Percentiles rank a stretch among this genome's conserved stretches.
These are phyloP conservation scores for Phymastichus coffea DNA, from an alignment of 1,140 invertebrate genomes.

Conservation along the genomic window DNA sequence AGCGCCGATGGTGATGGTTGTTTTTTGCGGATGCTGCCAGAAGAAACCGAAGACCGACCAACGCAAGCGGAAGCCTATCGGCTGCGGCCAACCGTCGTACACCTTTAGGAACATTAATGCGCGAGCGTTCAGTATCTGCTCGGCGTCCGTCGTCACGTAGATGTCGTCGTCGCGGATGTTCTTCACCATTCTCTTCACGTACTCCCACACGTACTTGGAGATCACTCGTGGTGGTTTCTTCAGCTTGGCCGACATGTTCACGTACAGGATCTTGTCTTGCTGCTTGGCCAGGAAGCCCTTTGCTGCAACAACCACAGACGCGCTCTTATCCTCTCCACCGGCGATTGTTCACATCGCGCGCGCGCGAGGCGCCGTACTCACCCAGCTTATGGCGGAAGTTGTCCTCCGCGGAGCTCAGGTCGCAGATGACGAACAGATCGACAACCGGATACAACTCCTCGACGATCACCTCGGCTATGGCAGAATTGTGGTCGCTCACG, in stretches of 20 bases:
- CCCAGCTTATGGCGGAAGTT: constrained; percentile 48
- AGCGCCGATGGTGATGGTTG: constrained; percentile 55
- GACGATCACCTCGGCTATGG: constrained; percentile 62
- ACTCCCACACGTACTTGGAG: constrained; percentile 54
- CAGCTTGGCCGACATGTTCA: constrained; percentile 47
- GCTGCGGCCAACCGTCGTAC: constrained; percentile 65
- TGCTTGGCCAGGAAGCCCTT: constrained; percentile 46
- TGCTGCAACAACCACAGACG: not conserved
- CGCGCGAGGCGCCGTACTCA: constrained; percentile 27
- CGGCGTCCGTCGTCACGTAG: constrained; percentile 60
- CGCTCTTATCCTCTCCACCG: too few species aligned
- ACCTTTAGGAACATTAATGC: constrained; percentile 67
- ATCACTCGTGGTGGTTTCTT: constrained; percentile 37
- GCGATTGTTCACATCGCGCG: too few species aligned
- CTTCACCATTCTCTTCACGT: constrained; percentile 46
- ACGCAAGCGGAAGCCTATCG: constrained; percentile 63
- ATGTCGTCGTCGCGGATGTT: constrained; percentile 64
- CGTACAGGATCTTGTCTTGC: constrained; percentile 62
- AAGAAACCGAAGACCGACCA: constrained; percentile 71
- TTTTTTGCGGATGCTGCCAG: constrained; percentile 66
- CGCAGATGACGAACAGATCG: constrained; percentile 66
- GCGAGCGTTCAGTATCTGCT: constrained; percentile 62
- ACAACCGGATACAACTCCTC: constrained; percentile 62
- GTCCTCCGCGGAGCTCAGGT: constrained; percentile 55
- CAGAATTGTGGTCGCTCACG: constrained; percentile 59